Base-by-base conservation (phyloP, 2,113 vertebrate species). In the Tretioscincus oriximinensis region DNA sequence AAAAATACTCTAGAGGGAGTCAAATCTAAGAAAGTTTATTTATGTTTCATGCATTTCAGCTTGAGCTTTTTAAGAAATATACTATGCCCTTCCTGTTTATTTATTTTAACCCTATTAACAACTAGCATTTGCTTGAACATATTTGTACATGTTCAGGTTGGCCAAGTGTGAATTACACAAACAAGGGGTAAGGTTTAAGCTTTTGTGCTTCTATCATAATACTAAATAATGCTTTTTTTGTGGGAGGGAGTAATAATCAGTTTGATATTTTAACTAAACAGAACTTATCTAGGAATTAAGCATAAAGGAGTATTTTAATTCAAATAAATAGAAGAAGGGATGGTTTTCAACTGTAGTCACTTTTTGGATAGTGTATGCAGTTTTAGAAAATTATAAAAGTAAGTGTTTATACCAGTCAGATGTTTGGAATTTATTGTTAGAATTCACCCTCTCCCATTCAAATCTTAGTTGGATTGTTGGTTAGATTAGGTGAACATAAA, bases 1-100 rank as follows among this genome's bases (percentile, higher is more conserved):
- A 82, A 92, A 90, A 93, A 89, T 93, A 97, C 98, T 97, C 97
- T 98, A 99, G 98, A 97, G 98, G 98, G 98, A 96, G 97, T 97
- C 96, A 97, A 96, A 91, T 96, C 95, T 96, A 96, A 96, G 91
- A 95, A 96, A 97, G 93, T 94, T 92, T 93, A 87, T 91, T 91
- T 92, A 88, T 90, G 87, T 94, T 90, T 89, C 83, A 91, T 89
- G 74, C 75, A 85, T 87, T 91, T 92, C 85, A 82, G 66, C 54
- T 69, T 83, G 65, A 75, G 88, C n/a, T 77, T 89, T 76, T 91
- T 87, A 78, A 71, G 21, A 89, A 90, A 91, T 75, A 78, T 85
- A 86, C 66, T 69, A 10, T 90, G 88, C 86, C 60, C 81, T 88
- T 93, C 86, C 81, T 88, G 81, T 88, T 91, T 90, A 45, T 86